Conservation (phyloP, 2,113 vertebrate genomes). For the Accipiter virgatus region DNA sequence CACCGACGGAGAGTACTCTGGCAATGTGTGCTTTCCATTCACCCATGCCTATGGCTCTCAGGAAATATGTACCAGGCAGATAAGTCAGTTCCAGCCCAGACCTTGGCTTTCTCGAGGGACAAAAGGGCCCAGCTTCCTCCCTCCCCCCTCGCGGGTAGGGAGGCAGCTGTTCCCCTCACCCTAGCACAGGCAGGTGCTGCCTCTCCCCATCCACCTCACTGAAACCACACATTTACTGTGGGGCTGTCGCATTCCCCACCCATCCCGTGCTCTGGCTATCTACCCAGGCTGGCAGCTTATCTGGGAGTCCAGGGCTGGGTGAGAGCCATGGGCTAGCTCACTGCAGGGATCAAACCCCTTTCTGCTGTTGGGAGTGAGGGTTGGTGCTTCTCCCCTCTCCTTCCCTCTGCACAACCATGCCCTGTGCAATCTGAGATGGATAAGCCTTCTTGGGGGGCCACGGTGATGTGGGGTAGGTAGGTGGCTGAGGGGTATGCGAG, state of each 20-base stretch:
- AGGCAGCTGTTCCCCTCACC: background rate
- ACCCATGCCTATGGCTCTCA: fast-evolving
- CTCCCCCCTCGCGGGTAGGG: background rate
- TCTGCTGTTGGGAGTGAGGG: background rate
- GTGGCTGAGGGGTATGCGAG: background rate
- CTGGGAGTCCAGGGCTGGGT: background rate
- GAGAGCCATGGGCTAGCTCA: background rate
- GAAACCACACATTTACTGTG: constrained; percentile 52
- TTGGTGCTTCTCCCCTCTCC: background rate
- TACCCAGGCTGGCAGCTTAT: background rate
- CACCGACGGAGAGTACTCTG: background rate
- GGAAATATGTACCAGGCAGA: background rate
- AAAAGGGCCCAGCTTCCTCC: background rate
- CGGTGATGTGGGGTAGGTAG: background rate
- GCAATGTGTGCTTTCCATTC: fast-evolving
- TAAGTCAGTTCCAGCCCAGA: background rate
- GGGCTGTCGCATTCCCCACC: background rate
- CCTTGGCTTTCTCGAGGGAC: background rate
- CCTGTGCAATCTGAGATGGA: background rate
- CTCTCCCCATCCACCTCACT: constrained; percentile 2
- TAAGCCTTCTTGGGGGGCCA: background rate
- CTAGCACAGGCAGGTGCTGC: background rate
- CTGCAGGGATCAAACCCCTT: background rate
- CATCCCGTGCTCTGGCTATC: background rate
- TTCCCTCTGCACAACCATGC: background rate